These are phyloP conservation scores for Sander vitreus DNA, from an alignment of 2,113 vertebrate species.

Conservation along the genomic window DNA sequence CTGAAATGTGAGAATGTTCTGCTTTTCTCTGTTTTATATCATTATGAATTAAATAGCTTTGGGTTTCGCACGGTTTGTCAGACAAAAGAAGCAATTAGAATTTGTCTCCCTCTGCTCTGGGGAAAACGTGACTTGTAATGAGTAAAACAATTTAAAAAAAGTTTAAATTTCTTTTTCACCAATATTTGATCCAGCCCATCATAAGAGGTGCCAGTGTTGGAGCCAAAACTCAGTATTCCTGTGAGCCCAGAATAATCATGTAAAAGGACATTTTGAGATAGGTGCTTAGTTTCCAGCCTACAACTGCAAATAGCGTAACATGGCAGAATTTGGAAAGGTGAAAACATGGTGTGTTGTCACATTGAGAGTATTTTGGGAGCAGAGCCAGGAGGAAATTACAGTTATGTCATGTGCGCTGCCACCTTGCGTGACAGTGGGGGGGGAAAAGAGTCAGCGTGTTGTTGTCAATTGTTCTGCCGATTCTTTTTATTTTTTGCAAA, in stretches of 20 bases:
- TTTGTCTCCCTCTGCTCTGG: background rate
- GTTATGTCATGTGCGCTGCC: conserved; percentile 25
- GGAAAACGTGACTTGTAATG: background rate
- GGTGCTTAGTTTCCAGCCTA: conserved; percentile 9
- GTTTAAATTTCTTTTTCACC: background rate
- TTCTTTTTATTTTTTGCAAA: background rate
- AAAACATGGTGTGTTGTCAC: conserved; percentile 43
- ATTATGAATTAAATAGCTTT: background rate
- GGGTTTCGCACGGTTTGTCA: background rate
- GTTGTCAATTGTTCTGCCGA: conserved; percentile 26
- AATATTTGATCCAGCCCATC: background rate
- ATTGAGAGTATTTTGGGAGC: conserved; percentile 49
- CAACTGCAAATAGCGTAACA: conserved; percentile 19
- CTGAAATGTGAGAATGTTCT: background rate
- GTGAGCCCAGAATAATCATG: conserved; percentile 35
- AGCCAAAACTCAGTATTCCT: background rate
- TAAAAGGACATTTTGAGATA: conserved; percentile 4
- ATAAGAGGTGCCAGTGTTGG: background rate
- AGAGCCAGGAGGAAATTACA: conserved; percentile 39
- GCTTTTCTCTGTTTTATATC: background rate
- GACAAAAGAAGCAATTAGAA: background rate
- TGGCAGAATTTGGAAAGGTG: conserved; percentile 14
- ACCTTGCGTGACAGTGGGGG: conserved; percentile 23
- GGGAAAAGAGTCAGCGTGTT: background rate
- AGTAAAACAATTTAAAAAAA: background rate